phyloP scores from a whole-genome alignment of 2,113 vertebrate species.

The Pedionomus torquatus region DNA sequence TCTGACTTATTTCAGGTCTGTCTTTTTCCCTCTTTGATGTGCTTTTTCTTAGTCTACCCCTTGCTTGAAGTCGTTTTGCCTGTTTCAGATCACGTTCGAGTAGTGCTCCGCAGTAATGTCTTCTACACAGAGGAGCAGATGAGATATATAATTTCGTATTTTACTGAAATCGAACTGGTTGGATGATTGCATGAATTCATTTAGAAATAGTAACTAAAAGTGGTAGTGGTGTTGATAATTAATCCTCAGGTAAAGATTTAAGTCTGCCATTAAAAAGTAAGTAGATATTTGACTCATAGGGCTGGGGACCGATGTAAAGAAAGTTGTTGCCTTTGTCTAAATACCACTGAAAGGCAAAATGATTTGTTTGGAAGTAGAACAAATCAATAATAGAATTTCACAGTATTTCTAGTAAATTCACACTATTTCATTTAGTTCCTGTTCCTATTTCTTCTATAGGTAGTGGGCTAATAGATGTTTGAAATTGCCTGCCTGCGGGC shows the following conservation, averaged over 20 bases:
- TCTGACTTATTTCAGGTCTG: neutral
- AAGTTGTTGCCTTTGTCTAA: neutral
- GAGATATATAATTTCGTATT: neutral
- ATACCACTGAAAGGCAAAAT: neutral
- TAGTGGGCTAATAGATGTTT: neutral
- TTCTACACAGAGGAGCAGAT: neutral
- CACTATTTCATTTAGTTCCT: neutral
- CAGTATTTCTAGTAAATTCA: neutral
- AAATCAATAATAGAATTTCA: neutral
- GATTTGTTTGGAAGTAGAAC: neutral
- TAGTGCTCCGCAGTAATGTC: neutral
- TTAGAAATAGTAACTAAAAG: neutral
- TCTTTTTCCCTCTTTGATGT: neutral
- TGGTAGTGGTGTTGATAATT: neutral
- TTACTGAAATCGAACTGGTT: neutral
- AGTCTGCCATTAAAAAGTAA: neutral
- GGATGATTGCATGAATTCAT: neutral
- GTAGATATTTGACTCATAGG: neutral
- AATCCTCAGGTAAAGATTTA: neutral
- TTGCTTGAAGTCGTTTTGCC: neutral
- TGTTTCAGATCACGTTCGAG: neutral
- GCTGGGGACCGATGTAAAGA: neutral
- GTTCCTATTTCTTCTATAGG: neutral
- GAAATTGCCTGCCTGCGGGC: neutral
- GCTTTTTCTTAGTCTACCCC: neutral